These are phyloP conservation scores for Phylloscopus trochilus DNA, from an alignment of 2,113 vertebrate species.

Conservation along the genomic window DNA sequence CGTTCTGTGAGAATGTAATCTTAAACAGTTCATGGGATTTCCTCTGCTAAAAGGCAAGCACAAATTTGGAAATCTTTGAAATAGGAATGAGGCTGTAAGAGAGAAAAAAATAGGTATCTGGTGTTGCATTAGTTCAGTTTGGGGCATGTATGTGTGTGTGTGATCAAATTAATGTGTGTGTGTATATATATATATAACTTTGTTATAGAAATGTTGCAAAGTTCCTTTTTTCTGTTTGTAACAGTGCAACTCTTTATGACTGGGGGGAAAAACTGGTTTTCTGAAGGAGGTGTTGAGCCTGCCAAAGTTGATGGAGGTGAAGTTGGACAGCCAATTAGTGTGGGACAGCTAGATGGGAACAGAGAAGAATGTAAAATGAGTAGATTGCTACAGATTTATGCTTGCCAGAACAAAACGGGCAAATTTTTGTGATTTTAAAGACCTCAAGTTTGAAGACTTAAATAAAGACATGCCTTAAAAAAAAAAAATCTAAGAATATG, in stretches of 20 bases:
- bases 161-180: neutral
- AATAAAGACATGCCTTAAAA: neutral
- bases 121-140: neutral
- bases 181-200: neutral
- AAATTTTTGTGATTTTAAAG: constrained; percentile 31
- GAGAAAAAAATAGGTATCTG: neutral
- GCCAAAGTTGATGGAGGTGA: neutral
- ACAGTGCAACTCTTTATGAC: neutral
- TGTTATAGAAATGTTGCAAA: neutral
- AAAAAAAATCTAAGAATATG: neutral
- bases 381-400: constrained; percentile 25
- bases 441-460: neutral
- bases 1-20: constrained; percentile 11
- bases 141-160: neutral
- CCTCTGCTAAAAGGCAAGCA: constrained; percentile 2
- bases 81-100: neutral
- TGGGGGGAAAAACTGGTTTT: neutral
- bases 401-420: constrained; percentile 43
- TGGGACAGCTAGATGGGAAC: neutral
- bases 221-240: neutral
- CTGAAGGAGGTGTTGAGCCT: constrained; percentile 20
- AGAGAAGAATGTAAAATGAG: constrained; percentile 35
- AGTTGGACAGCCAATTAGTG: constrained; percentile 24
- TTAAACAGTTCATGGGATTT: constrained; percentile 40
- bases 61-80: neutral